These are phyloP conservation scores for Cladopsammia gracilis DNA, from an alignment of 64 coral and sea anemone species.

Conservation along the genomic window DNA sequence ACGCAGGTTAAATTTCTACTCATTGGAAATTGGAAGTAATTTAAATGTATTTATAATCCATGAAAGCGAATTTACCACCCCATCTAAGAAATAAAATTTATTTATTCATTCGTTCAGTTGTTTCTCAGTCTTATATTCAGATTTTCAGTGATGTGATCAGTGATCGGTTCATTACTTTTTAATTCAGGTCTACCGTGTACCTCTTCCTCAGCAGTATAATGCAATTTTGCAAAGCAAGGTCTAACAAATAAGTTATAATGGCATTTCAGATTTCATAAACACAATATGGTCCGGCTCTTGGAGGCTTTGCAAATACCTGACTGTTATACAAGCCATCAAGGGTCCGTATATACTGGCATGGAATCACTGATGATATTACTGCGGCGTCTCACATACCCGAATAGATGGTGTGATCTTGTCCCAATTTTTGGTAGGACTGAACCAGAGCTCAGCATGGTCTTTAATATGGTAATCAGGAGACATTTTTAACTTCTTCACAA, in stretches of 20 bases:
- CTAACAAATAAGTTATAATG: background rate
- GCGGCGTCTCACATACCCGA: no score
- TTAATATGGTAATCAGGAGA: conserved; percentile 40
- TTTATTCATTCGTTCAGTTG: no score
- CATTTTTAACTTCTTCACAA: conserved; percentile 41
- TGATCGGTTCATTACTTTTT: no score
- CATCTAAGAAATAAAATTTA: no score
- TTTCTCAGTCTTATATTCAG: no score
- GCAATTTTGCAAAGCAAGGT: background rate
- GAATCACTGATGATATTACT: conserved; percentile 20
- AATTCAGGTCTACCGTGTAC: no score
- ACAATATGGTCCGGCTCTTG: conserved; percentile 8
- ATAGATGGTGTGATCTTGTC: conserved; percentile 64
- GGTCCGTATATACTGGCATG: conserved; percentile 35
- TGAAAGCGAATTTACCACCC: no score
- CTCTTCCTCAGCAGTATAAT: no score
- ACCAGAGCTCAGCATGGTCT: conserved; percentile 52
- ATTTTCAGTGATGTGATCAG: no score
- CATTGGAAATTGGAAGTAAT: no score
- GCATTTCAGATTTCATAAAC: conserved; percentile 43
- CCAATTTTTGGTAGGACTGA: conserved; percentile 36
- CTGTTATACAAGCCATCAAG: conserved; percentile 46
- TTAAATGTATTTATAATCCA: no score
- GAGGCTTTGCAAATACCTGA: conserved; percentile 53
- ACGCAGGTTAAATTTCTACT: no score